A percentile compares a stretch with the other conserved stretches of the same genome.
phyloP scores from a whole-genome alignment of 2,888 invertebrate genomes.

The Oxycera nigricornis region DNA sequence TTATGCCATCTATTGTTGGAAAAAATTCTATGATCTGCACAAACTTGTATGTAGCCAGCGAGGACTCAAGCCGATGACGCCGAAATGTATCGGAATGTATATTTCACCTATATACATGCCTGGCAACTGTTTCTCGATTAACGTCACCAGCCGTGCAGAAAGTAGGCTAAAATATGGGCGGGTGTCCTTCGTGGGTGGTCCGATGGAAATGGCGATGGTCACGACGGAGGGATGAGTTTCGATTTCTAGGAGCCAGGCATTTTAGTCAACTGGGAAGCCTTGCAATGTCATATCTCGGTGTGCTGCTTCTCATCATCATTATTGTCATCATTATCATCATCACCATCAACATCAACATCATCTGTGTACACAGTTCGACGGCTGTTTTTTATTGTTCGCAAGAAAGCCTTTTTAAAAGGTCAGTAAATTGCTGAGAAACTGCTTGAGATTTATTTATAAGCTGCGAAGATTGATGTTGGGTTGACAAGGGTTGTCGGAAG shows the following conservation, averaged over 20 bases:
- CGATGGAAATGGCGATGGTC: not conserved
- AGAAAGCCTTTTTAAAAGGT: slow-evolving; percentile 28
- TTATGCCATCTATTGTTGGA: slow-evolving; percentile 20
- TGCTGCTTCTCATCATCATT: slow-evolving; percentile 11
- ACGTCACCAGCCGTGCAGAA: slow-evolving; percentile 12
- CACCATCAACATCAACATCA: slow-evolving; percentile 39
- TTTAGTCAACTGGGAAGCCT: not conserved
- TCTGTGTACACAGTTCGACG: slow-evolving; percentile 35
- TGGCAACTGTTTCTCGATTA: slow-evolving; percentile 33
- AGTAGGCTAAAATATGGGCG: not conserved
- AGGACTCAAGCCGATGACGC: not conserved
- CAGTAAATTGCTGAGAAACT: slow-evolving; percentile 31
- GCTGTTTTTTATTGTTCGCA: slow-evolving; percentile 17
- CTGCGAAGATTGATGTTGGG: not conserved
- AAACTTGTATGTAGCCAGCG: not conserved
- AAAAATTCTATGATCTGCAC: slow-evolving; percentile 2
- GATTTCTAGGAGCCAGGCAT: not conserved
- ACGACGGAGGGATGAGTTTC: not conserved
- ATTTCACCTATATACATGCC: no score
- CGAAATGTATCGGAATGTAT: no score
- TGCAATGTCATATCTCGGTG: slow-evolving; percentile 26
- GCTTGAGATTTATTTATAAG: slow-evolving; percentile 37
- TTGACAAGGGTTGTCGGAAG: not conserved
- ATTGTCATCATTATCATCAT: slow-evolving; percentile 31
- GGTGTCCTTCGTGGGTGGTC: not conserved